A percentile compares a stretch with the other conserved stretches of the same genome.
These are phyloP conservation scores for Umimayanthus chanpuru DNA, from an alignment of 92 coral and sea anemone genomes.

Conservation along the genomic window DNA sequence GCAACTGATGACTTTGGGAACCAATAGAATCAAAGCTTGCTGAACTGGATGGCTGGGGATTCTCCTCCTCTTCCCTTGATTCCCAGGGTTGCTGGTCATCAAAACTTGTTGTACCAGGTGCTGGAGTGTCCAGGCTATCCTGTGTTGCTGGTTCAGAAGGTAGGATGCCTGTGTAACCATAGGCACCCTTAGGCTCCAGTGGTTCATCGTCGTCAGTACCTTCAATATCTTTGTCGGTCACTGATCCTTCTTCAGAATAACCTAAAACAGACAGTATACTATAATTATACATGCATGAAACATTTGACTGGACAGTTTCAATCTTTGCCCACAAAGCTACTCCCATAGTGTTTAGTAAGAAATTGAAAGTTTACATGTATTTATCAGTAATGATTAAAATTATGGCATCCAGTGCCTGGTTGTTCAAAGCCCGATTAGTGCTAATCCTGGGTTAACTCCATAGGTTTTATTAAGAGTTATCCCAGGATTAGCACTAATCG, in stretches of 20 bases:
- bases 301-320: not conserved
- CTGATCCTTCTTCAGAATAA: slow-evolving; percentile 8
- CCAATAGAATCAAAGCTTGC: not conserved
- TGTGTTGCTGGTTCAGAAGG: not conserved
- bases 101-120: not conserved
- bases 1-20: not conserved
- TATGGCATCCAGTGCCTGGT: no score
- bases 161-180: slow-evolving; percentile 26
- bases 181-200: not conserved
- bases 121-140: not conserved
- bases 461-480: no score
- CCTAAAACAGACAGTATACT: not conserved
- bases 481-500: no score
- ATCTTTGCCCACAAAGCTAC: no score
- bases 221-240: not conserved
- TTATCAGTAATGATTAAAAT: no score
- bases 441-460: no score
- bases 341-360: no score
- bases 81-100: slow-evolving; percentile 25
- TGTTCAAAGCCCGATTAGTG: no score
- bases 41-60: not conserved
- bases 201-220: not conserved
- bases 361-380: no score
- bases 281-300: not conserved
- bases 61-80: not conserved